These are phyloP conservation scores for Platypus cylindrus DNA, from an alignment of 2,888 invertebrate species.

Conservation along the genomic window DNA sequence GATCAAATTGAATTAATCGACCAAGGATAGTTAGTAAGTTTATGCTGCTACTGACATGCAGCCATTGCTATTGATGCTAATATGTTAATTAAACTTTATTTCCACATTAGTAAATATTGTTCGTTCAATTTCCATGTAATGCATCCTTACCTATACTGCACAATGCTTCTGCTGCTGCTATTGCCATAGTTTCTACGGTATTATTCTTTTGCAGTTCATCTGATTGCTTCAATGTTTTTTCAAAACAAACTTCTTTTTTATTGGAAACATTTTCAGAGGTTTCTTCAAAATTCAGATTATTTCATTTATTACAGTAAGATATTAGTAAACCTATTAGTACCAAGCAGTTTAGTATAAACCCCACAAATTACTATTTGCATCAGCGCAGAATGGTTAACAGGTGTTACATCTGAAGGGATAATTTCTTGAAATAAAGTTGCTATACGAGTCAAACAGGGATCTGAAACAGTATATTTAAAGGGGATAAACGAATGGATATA, in stretches of 20 bases:
- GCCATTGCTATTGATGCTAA: no score
- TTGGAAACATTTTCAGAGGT: constrained; percentile 1
- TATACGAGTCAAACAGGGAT: constrained; percentile 41
- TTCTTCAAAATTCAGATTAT: constrained; percentile 1
- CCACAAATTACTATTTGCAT: constrained; percentile 59
- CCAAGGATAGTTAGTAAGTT: background rate
- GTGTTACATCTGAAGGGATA: constrained; percentile 55
- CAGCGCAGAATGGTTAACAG: constrained; percentile 56
- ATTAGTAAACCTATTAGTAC: constrained; percentile 2
- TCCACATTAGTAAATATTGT: no score
- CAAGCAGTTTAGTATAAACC: constrained; percentile 39
- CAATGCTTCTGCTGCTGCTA: constrained; percentile 64
- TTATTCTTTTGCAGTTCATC: constrained; percentile 21
- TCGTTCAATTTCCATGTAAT: no score
- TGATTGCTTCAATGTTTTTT: no score
- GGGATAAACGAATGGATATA: background rate
- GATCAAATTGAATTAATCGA: background rate
- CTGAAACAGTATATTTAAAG: constrained; percentile 20
- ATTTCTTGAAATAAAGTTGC: constrained; percentile 51
- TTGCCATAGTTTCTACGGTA: constrained; percentile 40
- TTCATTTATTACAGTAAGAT: background rate
- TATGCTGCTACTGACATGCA: background rate
- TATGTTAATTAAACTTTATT: no score
- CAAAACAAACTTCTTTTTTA: constrained; percentile 12
- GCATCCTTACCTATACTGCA: constrained; percentile 47